These are phyloP conservation scores for Deroplatys truncata DNA, from an alignment of 2,888 invertebrate species.

Conservation along the genomic window DNA sequence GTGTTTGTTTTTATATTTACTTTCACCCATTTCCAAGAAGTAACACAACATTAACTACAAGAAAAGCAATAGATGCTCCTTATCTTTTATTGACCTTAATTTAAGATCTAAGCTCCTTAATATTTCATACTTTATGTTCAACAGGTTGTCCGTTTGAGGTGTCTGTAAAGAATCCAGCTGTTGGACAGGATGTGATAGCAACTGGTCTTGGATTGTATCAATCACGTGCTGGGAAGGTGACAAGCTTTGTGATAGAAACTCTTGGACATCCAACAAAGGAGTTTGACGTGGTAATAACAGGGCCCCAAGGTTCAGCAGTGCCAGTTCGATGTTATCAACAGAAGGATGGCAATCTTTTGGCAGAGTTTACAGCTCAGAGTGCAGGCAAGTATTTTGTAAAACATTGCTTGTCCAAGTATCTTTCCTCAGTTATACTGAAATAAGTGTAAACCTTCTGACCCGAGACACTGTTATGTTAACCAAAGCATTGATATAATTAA, in stretches of 20 bases:
- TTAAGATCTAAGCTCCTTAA: no score
- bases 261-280: conserved; percentile 79
- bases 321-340: conserved; percentile 94
- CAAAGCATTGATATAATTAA: no score
- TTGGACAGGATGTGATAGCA: conserved; percentile 70
- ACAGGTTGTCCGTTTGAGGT: conserved; percentile 56
- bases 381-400: conserved; percentile 54
- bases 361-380: conserved; percentile 84
- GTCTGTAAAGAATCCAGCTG: conserved; percentile 57
- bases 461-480: no score
- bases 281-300: conserved; percentile 87
- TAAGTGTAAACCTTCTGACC: no score
- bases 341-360: conserved; percentile 89
- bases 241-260: conserved; percentile 86
- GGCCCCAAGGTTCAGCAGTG: conserved; percentile 72
- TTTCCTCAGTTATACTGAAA: no score
- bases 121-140: neutral
- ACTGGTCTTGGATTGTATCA: conserved; percentile 82
- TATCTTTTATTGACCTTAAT: no score
- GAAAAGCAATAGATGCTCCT: no score
- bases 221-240: conserved; percentile 74
- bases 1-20: no score
- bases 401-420: neutral
- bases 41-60: no score
- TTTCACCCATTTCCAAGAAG: no score